phyloP scores from a whole-genome alignment of 2,113 vertebrate species.

The Indicator maculatus region DNA sequence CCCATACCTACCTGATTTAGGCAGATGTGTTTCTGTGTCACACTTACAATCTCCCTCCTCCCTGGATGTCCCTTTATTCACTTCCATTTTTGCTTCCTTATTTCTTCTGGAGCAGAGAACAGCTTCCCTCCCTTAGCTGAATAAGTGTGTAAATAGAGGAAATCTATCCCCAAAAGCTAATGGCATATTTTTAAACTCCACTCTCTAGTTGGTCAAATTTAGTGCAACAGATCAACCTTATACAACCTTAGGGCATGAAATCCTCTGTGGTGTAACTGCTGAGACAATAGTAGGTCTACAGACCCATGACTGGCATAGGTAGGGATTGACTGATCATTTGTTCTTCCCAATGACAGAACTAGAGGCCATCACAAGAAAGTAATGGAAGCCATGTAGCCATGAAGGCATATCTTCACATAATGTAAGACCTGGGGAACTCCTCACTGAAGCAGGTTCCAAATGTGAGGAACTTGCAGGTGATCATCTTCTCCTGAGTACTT shows the following conservation, averaged over 20 bases:
- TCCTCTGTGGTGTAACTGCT: not conserved
- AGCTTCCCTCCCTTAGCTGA: not conserved
- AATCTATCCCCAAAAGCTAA: not conserved
- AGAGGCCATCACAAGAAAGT: not conserved
- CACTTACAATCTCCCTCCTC: not conserved
- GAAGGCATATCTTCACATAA: not conserved
- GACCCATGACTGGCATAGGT: not conserved
- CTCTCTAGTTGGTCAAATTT: not conserved
- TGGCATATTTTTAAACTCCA: not conserved
- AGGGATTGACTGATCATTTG: not conserved
- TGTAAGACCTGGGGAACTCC: not conserved
- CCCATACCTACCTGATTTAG: not conserved
- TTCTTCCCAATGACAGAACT: not conserved
- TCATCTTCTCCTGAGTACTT: not conserved
- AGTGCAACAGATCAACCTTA: not conserved
- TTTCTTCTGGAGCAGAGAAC: slow-evolving; percentile 46
- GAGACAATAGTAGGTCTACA: not conserved
- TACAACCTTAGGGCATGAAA: not conserved
- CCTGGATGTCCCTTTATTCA: not conserved
- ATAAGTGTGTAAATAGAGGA: not conserved
- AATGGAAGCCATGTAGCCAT: not conserved
- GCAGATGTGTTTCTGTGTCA: slow-evolving; percentile 53
- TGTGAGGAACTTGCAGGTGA: not conserved
- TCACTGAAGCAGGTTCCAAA: not conserved
- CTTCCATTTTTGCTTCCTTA: slow-evolving; percentile 24